Percentiles rank a stretch among this genome's conserved stretches.
phyloP scores from a whole-genome alignment of 2,888 invertebrate genomes.

The Microctonus hyperodae region DNA sequence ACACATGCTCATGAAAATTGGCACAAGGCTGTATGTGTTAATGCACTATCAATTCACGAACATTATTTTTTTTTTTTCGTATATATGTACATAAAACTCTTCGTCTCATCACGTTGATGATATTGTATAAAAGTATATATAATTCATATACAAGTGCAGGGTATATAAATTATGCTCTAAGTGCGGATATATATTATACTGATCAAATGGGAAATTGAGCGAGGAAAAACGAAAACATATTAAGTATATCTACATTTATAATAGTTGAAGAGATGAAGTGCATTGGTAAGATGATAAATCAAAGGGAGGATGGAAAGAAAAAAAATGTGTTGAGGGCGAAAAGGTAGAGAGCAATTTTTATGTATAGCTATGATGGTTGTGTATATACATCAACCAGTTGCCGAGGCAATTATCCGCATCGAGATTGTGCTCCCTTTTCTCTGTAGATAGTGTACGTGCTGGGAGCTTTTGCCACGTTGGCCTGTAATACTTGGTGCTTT shows the following conservation, averaged over 20 bases:
- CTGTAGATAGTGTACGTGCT: constrained; percentile 30
- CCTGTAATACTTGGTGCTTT: neutral
- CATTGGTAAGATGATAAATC: constrained; percentile 38
- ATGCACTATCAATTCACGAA: constrained; percentile 12
- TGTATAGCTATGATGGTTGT: constrained; percentile 22
- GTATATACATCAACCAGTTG: constrained; percentile 42
- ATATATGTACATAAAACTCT: neutral
- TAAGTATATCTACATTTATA: constrained; percentile 8
- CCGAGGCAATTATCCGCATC: constrained; percentile 57
- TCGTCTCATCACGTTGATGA: neutral
- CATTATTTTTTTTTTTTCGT: neutral
- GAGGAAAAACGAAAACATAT: neutral
- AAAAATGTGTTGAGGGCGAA: constrained; percentile 9
- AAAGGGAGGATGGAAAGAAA: constrained; percentile 23
- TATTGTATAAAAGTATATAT: constrained; percentile 21
- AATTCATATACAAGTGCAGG: too few relatives aligned
- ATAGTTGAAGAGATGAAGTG: constrained; percentile 20
- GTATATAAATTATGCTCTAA: too few relatives aligned
- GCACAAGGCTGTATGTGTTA: neutral
- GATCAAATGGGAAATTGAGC: constrained; percentile 38
- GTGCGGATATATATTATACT: constrained; percentile 29
- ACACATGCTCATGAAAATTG: neutral
- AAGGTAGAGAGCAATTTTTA: constrained; percentile 26
- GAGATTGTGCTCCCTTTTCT: constrained; percentile 47
- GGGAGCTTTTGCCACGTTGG: constrained; percentile 31